Conservation (phyloP, 2,888 invertebrate genomes). For the Tanytarsus gracilentus region DNA sequence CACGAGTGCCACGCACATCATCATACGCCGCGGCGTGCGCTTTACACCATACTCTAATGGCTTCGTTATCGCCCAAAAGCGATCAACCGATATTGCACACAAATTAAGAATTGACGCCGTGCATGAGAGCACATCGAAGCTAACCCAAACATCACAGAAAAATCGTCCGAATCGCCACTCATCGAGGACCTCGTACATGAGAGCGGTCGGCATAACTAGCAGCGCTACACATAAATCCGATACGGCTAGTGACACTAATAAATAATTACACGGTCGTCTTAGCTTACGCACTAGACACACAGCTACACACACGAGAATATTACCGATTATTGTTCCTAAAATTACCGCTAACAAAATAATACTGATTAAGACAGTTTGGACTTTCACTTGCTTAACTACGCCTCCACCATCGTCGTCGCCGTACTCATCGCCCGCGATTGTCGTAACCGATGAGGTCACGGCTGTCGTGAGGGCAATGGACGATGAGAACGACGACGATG, state of each 20-base stretch:
- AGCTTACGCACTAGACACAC: slow-evolving; percentile 89
- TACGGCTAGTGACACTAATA: slow-evolving; percentile 89
- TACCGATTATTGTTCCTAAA: slow-evolving; percentile 73
- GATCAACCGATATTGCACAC: slow-evolving; percentile 95
- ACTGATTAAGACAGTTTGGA: slow-evolving; percentile 57
- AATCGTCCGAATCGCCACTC: slow-evolving; percentile 88
- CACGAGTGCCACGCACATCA: slow-evolving; percentile 78
- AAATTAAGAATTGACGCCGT: slow-evolving; percentile 97
- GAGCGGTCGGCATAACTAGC: slow-evolving; percentile 95
- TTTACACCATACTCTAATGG: slow-evolving; percentile 93
- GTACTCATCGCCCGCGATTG: slow-evolving; percentile 9
- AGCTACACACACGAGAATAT: slow-evolving; percentile 89
- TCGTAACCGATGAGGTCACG: neutral
- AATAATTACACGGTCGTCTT: slow-evolving; percentile 80
- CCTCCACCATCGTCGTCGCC: slow-evolving; percentile 25
- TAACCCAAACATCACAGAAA: slow-evolving; percentile 93
- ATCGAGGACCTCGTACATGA: slow-evolving; percentile 86
- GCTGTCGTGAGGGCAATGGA: neutral
- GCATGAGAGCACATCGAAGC: slow-evolving; percentile 93
- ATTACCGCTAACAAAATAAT: slow-evolving; percentile 66
- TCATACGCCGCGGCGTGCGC: slow-evolving; percentile 85
- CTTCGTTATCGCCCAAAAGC: slow-evolving; percentile 86
- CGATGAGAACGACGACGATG: slow-evolving; percentile 16
- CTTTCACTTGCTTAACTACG: slow-evolving; percentile 33
- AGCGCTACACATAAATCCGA: slow-evolving; percentile 93